Base-by-base conservation (phyloP, 2,797 vertebrate species). In the Sebastes matsubarae region DNA sequence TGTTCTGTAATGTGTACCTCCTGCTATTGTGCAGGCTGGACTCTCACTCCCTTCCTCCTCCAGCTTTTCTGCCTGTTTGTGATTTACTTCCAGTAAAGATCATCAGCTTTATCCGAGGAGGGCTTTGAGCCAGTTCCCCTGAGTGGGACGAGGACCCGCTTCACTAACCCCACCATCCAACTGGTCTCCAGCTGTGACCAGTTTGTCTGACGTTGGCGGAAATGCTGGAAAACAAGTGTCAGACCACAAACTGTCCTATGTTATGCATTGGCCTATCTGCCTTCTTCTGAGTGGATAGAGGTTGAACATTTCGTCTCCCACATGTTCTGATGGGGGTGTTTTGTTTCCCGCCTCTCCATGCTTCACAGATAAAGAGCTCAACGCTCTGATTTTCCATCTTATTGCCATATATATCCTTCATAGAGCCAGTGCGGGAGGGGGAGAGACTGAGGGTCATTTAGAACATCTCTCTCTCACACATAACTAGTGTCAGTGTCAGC, bases 401-500 rank as follows among this genome's bases (percentile, higher is more conserved):
- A 88, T 87, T 90, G 61, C 87, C 90, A 90, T 93, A 91, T 90
- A 92, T 93, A 92, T 88, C 83, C 84, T 77, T 87, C 59, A 91
- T 29, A 64, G 77, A 84, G 82, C 74, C 75, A 71, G 36, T 1
- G 52, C 82, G 79, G 70, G 83, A 74, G 75, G 86, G 82, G 76
- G 87, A 66, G 82, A 69, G 80, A 77, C 65, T 69, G 80, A 57
- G 55, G 68, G 83, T 81, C 79, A 87, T 87, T 87, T 82, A 82
- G 77, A 90, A 78, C 81, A 76, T 86, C 72, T 78, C 69, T 79
- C 86, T 74, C 89, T 78, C 80, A 78, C 75, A 82, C 80, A 80
- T 70, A 81, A 72, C 76, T 68, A 68, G 69, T 57, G 81, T 72
- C 83, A 70, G 55, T 75, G 77, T 91, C 87, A 85, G 75, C 54